Conservation (phyloP, 2,888 invertebrate species). For the Papilio gigon region DNA sequence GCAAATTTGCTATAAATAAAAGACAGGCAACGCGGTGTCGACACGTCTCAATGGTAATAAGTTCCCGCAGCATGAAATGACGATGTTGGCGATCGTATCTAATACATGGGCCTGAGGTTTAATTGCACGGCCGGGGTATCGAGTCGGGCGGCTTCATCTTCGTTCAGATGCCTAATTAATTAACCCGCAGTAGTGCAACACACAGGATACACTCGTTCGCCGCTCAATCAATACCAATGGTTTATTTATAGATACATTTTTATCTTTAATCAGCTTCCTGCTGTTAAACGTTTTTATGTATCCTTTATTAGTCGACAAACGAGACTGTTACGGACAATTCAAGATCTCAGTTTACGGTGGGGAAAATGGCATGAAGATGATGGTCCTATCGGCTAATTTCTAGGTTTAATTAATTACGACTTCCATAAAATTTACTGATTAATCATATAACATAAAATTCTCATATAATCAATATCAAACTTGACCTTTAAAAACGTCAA, state of each 20-base stretch:
- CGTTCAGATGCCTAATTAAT: conserved; percentile 37
- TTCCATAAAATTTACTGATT: no score
- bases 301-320: neutral
- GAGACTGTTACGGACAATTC: neutral
- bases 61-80: conserved; percentile 12
- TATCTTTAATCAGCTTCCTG: neutral
- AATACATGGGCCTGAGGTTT: neutral
- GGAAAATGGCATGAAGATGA: neutral
- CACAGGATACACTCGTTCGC: neutral
- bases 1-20: neutral
- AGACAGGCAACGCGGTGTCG: neutral
- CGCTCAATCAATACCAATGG: neutral
- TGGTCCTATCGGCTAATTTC: neutral
- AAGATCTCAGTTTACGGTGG: neutral
- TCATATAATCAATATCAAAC: neutral
- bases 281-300: neutral
- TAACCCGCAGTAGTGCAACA: conserved; percentile 13
- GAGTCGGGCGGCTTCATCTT: conserved; percentile 30
- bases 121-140: conserved; percentile 27
- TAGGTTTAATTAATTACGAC: no score
- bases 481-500: conserved; percentile 8
- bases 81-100: conserved; percentile 2
- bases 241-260: conserved; percentile 10
- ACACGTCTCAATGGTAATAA: neutral
- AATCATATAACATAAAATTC: neutral